Evolutionary conservation across 2,113 vertebrate genomes (phyloP).

Genomic region (Meleagris gallopavo): DNA sequence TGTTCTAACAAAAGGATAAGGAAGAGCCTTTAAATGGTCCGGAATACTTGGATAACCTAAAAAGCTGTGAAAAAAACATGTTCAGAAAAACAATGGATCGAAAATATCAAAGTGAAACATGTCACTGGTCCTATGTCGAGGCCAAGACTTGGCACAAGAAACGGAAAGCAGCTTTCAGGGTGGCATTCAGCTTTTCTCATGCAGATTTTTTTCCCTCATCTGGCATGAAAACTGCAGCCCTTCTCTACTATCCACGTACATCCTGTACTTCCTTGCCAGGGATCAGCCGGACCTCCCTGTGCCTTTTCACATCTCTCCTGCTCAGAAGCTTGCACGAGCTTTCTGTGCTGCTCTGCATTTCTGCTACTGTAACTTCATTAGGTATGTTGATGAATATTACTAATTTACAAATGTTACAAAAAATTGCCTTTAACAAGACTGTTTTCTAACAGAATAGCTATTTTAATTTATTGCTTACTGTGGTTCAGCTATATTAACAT

Average conservation of each 20-base stretch:
- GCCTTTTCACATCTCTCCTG: not conserved
- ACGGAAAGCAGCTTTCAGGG: not conserved
- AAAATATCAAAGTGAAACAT: not conserved
- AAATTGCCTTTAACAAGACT: not conserved
- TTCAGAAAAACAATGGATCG: not conserved
- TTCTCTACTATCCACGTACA: not conserved
- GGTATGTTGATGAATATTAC: not conserved
- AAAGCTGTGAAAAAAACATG: not conserved
- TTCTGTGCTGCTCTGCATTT: not conserved
- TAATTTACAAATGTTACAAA: not conserved
- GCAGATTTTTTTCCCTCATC: not conserved
- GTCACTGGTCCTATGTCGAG: not conserved
- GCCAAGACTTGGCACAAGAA: not conserved
- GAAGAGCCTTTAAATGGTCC: conserved; percentile 29
- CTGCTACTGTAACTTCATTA: not conserved
- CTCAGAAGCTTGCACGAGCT: not conserved
- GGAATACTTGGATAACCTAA: conserved; percentile 17
- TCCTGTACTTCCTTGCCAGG: not conserved
- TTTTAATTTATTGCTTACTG: not conserved
- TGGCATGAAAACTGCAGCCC: not conserved
- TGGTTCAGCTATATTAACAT: not conserved
- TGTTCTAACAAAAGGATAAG: not conserved
- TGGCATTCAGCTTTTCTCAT: not conserved
- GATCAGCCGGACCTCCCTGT: not conserved
- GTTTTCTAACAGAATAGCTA: not conserved